phyloP scores from a whole-genome alignment of 2,113 vertebrate species.

The Phasianus colchicus region DNA sequence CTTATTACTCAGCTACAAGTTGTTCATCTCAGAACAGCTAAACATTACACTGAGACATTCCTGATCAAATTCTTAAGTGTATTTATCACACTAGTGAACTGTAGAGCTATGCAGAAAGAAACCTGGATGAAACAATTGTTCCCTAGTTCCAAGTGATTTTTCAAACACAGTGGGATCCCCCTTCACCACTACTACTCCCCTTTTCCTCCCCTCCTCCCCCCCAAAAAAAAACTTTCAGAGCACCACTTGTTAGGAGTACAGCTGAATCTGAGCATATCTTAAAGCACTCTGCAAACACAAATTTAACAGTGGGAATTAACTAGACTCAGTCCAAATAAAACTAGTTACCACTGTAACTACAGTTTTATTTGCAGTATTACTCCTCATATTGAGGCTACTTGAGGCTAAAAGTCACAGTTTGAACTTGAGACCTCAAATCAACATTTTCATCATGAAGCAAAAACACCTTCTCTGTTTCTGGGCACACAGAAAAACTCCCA shows the following conservation, averaged over 20 bases:
- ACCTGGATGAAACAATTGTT: background rate
- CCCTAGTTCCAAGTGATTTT: background rate
- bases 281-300: background rate
- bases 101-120: background rate
- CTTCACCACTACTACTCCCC: too few species aligned
- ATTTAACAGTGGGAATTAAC: background rate
- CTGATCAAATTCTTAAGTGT: background rate
- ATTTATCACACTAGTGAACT: background rate
- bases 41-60: background rate
- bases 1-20: background rate
- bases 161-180: background rate
- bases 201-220: fast-evolving
- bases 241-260: background rate
- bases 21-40: background rate
- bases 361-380: background rate
- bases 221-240: background rate
- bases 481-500: background rate
- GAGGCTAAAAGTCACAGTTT: background rate
- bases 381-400: background rate
- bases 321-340: background rate
- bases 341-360: background rate
- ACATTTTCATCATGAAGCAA: background rate
- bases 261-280: background rate
- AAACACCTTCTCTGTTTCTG: background rate
- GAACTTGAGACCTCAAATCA: background rate